Conservation (phyloP, 2,113 vertebrate genomes). For the Excalfactoria chinensis region DNA sequence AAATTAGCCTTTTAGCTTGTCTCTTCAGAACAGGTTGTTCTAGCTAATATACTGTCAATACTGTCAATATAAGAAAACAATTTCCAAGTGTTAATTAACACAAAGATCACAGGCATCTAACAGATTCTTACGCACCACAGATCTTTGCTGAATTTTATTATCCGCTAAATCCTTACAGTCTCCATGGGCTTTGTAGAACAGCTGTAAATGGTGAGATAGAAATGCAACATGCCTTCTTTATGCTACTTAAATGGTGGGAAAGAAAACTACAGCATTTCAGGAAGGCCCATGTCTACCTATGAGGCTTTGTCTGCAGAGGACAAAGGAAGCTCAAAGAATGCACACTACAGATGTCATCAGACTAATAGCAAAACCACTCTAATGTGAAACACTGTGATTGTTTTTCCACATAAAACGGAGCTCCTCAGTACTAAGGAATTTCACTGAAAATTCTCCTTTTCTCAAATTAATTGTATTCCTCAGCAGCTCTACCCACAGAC, state of each 20-base stretch:
- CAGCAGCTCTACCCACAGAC: not conserved
- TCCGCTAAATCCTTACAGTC: not conserved
- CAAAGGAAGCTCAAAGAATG: not conserved
- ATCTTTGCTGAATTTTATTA: not conserved
- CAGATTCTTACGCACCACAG: not conserved
- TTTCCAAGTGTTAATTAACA: conserved; percentile 1
- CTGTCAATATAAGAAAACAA: not conserved
- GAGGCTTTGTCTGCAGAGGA: not conserved
- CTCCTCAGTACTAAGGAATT: not conserved
- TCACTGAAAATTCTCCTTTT: not conserved
- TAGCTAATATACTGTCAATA: not conserved
- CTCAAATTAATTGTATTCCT: not conserved
- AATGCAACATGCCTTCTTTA: not conserved
- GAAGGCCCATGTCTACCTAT: not conserved
- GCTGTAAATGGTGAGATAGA: not conserved
- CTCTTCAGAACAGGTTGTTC: not conserved
- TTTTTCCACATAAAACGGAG: not conserved
- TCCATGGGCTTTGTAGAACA: not conserved
- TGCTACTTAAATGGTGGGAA: not conserved
- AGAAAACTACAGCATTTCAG: not conserved
- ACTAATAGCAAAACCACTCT: not conserved
- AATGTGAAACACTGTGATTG: not conserved
- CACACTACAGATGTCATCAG: not conserved
- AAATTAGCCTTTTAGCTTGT: not conserved
- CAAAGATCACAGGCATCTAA: not conserved